Base-by-base conservation (phyloP, 2,888 invertebrate genomes). In the Agrenia bidenticulata region DNA sequence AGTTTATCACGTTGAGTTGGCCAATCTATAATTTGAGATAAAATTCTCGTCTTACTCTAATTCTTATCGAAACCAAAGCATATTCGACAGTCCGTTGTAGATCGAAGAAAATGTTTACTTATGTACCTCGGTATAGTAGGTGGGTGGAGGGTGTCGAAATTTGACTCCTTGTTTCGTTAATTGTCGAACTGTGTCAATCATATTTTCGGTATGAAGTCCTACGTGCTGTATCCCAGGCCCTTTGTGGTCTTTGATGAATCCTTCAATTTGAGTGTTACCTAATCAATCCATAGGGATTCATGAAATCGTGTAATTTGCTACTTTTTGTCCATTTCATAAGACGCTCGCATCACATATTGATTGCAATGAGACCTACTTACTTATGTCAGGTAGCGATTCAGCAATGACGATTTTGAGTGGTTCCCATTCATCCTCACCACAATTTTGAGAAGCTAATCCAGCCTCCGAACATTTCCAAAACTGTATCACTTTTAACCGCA, bases 211-310 rank as follows among this genome's bases (percentile, higher is more conserved):
- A 67, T 78, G 78, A 1, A 82, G 75, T 19, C 80, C 82, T 39
- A 82, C 78, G 70, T 82, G 82, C 67, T 82, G 82, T 7, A 82
- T 74, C 1, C 82, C 82, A 4, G 81, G 79, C 2, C 81, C 81
- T 21, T 76, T 75, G 72, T 82, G 81, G 24, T 80, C 77, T 24
- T 70, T 66, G 21, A 82, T 75, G 73, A 81, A 82, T 5, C 78
- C 78, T 50, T 79, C 78, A n/a, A 82, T 78, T 65, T 82, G 82
- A 65, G 81, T 80, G 39, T 79, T 78, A 26, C 76, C 82, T 80
- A 64, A 11, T n/a, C n/a, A n/a, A n/a, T n/a, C n/a, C n/a, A n/a
- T n/a, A n/a, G n/a, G n/a, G n/a, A n/a, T n/a, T n/a, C n/a, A n/a
- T 71, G 69, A 55, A 55, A 57, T 53, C 49, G n/a, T 61, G 53